Evolutionary conservation across 2,888 invertebrate species (phyloP).

Genomic region (Dryobota labecula): DNA sequence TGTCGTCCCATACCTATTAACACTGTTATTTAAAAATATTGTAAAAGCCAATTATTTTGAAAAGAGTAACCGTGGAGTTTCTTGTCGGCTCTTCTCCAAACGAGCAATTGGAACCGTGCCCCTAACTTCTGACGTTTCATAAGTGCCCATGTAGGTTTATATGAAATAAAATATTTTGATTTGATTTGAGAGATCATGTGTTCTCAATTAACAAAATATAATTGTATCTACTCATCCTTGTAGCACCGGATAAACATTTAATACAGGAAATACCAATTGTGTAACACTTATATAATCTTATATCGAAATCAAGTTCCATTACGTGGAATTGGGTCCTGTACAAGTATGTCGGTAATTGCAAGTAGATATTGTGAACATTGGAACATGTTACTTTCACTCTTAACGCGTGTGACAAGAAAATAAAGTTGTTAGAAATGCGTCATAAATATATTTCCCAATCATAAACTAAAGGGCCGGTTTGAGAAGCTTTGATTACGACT

Average conservation of each 20-base stretch:
- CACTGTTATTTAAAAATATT: no score
- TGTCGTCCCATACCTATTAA: no score
- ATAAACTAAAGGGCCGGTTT: constrained; percentile 37
- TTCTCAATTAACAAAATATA: constrained; percentile 27
- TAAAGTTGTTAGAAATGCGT: constrained; percentile 60
- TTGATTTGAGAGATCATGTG: constrained; percentile 17
- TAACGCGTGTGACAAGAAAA: constrained; percentile 67
- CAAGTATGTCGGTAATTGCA: constrained; percentile 64
- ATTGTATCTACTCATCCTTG: constrained; percentile 43
- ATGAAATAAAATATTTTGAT: no score
- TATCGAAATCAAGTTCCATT: constrained; percentile 67
- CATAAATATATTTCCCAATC: constrained; percentile 43
- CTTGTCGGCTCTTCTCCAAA: no score
- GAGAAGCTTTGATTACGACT: constrained; percentile 3
- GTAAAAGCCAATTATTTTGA: no score
- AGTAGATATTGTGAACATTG: constrained; percentile 71
- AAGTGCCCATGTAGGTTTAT: no score
- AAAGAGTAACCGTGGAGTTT: no score
- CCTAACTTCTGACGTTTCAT: no score
- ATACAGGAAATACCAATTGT: constrained; percentile 60
- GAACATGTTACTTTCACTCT: constrained; percentile 80
- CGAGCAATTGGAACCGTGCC: no score
- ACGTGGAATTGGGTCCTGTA: constrained; percentile 72
- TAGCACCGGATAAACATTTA: constrained; percentile 49
- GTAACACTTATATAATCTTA: constrained; percentile 62